Base-by-base conservation (phyloP, 2,888 invertebrate genomes). In the Euplagia quadripunctaria region DNA sequence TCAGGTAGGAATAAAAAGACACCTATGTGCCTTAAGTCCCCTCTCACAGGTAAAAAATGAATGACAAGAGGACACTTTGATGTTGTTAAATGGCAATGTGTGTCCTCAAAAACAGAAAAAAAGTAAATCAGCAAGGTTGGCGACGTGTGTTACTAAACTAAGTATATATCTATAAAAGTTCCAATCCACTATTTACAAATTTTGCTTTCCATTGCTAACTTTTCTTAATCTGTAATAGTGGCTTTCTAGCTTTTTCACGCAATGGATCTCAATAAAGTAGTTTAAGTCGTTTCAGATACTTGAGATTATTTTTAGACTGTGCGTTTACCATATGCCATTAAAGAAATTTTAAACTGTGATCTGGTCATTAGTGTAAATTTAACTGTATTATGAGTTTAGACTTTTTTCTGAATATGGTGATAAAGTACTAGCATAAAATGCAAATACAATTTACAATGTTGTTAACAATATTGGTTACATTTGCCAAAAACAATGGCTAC, bases 41-140 rank as follows among this genome's bases (percentile, higher is more conserved):
- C 78, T 77, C 82, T 81, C 77, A 76, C 80, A 82, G 82, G 79
- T 83, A 84, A 88, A 86, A 84, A 88, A 89, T 90, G 90, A 90
- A 90, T 87, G 85, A 88, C 87, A 87, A 82, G 82, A 83, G 86
- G 86, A 85, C 86, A 84, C 88, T 90, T 90, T 88, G 91, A 91
- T 89, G 89, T 88, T 84, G 88, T 88, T 91, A 91, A 92, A 91
- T 92, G 91, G 90, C 90, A 89, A 86, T 85, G 88, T 87, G 87
- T 91, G 91, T 90, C 90, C 89, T 90, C 88, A 91, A 90, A 92
- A 91, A 88, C 81, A 80, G 82, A 88, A 88, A 91, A 91, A 90
- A 91, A 89, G 81, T 82, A 82, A 82, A 83, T 85, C 81, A 76
- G 82, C 89, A 91, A 92, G 92, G 91, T 88, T 89, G 88, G 83